Percentiles rank a stretch among this genome's conserved stretches.
Evolutionary conservation across 2,797 vertebrate genomes (phyloP).

Genomic region (Hypotaenidia okinawae): DNA sequence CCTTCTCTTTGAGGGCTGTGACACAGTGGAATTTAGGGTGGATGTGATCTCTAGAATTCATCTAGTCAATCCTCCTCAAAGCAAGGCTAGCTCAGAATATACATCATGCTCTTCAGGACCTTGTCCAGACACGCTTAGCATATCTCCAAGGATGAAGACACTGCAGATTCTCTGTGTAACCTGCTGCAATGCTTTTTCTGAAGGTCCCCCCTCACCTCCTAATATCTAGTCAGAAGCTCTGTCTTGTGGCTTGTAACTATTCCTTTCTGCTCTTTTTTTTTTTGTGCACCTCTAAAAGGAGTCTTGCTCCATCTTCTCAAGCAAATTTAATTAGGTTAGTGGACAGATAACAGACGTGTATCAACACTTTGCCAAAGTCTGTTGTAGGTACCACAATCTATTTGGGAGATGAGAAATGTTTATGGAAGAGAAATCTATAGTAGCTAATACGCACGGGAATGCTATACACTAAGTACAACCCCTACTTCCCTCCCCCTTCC

Average conservation of each 20-base stretch:
- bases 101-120: neutral
- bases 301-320: neutral
- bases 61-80: neutral
- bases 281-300: neutral
- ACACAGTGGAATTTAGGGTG: neutral
- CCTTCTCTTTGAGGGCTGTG: neutral
- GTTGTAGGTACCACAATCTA: neutral
- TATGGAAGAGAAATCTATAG: neutral
- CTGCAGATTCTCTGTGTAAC: neutral
- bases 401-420: neutral
- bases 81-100: neutral
- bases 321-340: neutral
- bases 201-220: neutral
- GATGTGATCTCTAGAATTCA: neutral
- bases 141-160: neutral
- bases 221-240: neutral
- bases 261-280: neutral
- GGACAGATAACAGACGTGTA: neutral
- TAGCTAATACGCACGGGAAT: neutral
- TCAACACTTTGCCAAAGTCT: neutral
- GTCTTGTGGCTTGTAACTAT: neutral
- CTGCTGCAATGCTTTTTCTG: neutral
- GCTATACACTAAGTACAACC: neutral
- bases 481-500: accelerated
- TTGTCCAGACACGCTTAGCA: neutral